Evolutionary conservation across 1,140 invertebrate genomes (phyloP), one percentile per base, ranked within the genome.

Genomic region (Drosophila burlai): DNA sequence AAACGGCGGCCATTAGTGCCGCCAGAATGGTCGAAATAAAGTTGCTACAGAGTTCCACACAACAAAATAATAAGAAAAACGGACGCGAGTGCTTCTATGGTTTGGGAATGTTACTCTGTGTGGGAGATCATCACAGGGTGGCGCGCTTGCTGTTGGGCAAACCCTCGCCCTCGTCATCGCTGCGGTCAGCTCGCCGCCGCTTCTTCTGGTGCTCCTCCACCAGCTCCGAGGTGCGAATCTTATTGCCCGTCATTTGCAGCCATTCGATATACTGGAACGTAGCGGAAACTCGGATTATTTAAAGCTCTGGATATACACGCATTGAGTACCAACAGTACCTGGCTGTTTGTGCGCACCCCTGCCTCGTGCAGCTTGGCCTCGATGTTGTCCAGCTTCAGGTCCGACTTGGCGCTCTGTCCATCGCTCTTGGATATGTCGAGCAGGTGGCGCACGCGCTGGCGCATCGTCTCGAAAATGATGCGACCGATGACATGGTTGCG

Each of bases 191-290:
- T 7, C 92, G 80, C 26, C 92, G 91, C 0, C 92, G 76, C 31
- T 93, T 93, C 68, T 93, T 93, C 15, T 83, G 78, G 57, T 93
- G 91, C 59, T 93, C 92, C 61, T 91, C 91, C n/a, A 93, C 92
- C 45, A 93, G 71, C 63, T 91, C 78, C 9, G 91, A 92, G n/a
- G 76, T 79, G 18, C 67, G 61, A 8, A 93, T 89, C 29, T 86
- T 80, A 45, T 81, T 87, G 16, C 72, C 85, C 60, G 82, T 91
- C 81, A 92, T 81, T 49, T 92, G 92, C 36, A 92, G 75, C 92
- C 92, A 93, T 26, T 92, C 81, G 10, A 83, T 78, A 43, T 87
- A 92, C 91, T 92, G 13, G 10, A 75, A 55, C 8, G 38, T 4
- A 5, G 1, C 2, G 1, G 6, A 34, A 16, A 49, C 40, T 47